Base-by-base conservation (phyloP, 2,113 vertebrate species). In the Coracopsis vasa region DNA sequence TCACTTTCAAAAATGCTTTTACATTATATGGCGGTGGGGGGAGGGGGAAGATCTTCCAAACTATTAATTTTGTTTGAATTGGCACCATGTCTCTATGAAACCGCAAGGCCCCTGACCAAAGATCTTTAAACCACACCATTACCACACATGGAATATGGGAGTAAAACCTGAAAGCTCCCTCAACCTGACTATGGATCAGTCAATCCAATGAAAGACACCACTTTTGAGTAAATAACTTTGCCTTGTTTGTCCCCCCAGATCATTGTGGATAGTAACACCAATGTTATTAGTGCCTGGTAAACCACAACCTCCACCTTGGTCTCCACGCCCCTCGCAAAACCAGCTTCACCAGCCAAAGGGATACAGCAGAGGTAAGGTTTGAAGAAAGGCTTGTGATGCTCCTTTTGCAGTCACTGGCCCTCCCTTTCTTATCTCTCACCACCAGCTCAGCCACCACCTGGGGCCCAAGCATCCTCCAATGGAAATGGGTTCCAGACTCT, bases 1-100 rank as follows among this genome's bases (percentile, higher is more conserved):
- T 86, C 48, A 48, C 39, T 90, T 94, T 83, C 64, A 88, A 37
- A 88, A 86, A 88, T 61, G 47, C 7, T 80, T 90, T 88, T 77
- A 83, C 41, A 41, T 62, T 72, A 47, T 39, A 72, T 6, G 10
- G 12, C 15, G 37, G 20, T n/a, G 27, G 23, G 9, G 10, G 4
- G 18, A 14, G 9, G 23, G 24, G 9, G 41, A 18, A 16, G 51
- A 62, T 5, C 35, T 90, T 73, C 41, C n/a, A 83, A 70, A 42
- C 25, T 10, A 51, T 31, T n/a, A 44, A 39, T 48, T 70, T 73
- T 80, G 24, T 73, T 80, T 77, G 29, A 80, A 58, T 44, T 86
- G 60, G 83, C 47, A 79, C 72, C 7, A 19, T 7, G 1, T 25
- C 13, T 60, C 44, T 37, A 9, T 35, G 33, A 85, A 37, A 58